Conservation (phyloP, 2,888 invertebrate species). For the Choristoneura rosaceana region DNA sequence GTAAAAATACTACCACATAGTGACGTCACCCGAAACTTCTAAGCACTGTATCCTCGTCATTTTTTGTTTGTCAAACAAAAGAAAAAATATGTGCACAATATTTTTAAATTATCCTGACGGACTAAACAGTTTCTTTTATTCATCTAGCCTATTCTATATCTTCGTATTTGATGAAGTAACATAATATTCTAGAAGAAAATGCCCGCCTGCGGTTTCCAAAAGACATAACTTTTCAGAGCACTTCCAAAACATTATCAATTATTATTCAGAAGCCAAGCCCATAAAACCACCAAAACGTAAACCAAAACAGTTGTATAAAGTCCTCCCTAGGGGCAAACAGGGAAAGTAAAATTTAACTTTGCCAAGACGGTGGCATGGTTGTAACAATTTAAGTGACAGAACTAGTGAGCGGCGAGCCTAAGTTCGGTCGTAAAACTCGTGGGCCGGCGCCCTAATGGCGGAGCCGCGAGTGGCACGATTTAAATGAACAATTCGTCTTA, state of each 20-base stretch:
- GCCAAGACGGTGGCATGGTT: slow-evolving; percentile 4
- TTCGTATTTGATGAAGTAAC: too few species aligned
- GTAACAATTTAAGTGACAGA: slow-evolving; percentile 16
- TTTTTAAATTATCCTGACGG: too few species aligned
- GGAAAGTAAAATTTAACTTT: slow-evolving; percentile 23
- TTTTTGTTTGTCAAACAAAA: too few species aligned
- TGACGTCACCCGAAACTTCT: too few species aligned
- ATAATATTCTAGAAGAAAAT: background rate
- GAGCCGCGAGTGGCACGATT: slow-evolving; percentile 10
- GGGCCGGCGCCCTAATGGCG: slow-evolving; percentile 16
- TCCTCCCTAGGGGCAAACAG: background rate
- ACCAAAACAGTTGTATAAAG: slow-evolving; percentile 29
- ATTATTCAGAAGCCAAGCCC: background rate
- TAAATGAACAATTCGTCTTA: slow-evolving; percentile 8
- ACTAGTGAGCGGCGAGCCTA: slow-evolving; percentile 17
- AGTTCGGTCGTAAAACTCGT: slow-evolving; percentile 20
- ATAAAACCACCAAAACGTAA: slow-evolving; percentile 23
- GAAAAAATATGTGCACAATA: too few species aligned
- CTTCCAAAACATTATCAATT: slow-evolving; percentile 3
- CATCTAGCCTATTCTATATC: too few species aligned
- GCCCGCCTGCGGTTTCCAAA: background rate
- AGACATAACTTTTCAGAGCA: background rate
- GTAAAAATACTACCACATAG: too few species aligned
- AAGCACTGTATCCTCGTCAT: too few species aligned
- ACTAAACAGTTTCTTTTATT: too few species aligned